These are phyloP conservation scores for Camptogramma bilineatum DNA, from an alignment of 2,888 invertebrate genomes.

Conservation along the genomic window DNA sequence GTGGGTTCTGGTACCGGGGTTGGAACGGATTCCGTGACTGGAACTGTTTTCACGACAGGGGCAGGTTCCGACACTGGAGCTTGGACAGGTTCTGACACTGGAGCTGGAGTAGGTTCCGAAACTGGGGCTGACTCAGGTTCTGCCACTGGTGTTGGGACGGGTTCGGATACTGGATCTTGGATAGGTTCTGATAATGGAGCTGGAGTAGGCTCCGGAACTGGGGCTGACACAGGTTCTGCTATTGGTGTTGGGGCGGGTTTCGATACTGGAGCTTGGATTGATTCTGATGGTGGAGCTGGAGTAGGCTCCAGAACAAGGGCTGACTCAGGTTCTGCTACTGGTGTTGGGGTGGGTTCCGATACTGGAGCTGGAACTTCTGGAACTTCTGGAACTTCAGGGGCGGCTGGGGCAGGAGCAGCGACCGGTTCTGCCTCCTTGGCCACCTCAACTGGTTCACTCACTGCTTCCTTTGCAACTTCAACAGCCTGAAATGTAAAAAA, in stretches of 20 bases:
- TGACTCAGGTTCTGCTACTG: too few relatives aligned
- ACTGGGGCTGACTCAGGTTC: constrained; percentile 41
- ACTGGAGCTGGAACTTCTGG: constrained; percentile 19
- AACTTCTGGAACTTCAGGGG: constrained; percentile 34
- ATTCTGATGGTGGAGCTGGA: constrained; percentile 31
- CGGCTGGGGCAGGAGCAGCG: constrained; percentile 36
- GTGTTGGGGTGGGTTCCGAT: constrained; percentile 33
- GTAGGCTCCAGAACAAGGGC: constrained; percentile 29
- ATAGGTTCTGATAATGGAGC: constrained; percentile 26
- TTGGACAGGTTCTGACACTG: constrained; percentile 34
- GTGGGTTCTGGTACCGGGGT: constrained; percentile 31
- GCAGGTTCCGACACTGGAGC: constrained; percentile 34
- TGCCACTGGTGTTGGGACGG: constrained; percentile 43
- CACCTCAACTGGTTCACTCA: constrained; percentile 45
- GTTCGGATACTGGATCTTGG: constrained; percentile 40
- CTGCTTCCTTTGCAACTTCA: constrained; percentile 38
- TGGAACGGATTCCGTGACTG: constrained; percentile 37
- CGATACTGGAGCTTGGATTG: constrained; percentile 33
- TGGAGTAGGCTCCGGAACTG: constrained; percentile 33
- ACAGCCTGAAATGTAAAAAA: constrained; percentile 30
- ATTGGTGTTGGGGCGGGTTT: constrained; percentile 32
- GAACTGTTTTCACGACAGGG: constrained; percentile 30
- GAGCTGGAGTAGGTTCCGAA: constrained; percentile 36
- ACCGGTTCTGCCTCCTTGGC: constrained; percentile 50
- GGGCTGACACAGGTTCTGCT: not conserved